Conservation (phyloP, 2,113 vertebrate species). For the Alaudala cheleensis region DNA sequence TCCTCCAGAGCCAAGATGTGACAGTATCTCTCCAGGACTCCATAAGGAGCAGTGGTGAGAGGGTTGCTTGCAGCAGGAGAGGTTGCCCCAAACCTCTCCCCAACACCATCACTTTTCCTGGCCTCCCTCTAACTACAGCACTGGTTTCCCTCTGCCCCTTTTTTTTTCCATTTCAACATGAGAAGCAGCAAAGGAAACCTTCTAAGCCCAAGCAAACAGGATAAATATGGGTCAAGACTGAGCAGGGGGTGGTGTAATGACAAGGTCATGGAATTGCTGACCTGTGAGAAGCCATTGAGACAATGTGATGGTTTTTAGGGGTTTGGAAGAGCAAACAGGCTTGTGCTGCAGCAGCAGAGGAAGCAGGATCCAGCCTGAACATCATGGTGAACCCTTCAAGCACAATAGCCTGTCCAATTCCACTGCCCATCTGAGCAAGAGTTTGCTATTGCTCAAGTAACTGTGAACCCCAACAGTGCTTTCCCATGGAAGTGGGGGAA, state of each 20-base stretch:
- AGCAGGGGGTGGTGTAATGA: background rate
- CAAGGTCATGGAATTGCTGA: background rate
- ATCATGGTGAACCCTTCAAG: background rate
- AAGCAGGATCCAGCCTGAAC: background rate
- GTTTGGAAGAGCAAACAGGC: background rate
- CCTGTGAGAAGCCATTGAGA: background rate
- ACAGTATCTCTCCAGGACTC: background rate
- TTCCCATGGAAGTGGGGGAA: background rate
- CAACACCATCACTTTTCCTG: background rate
- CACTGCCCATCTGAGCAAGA: background rate
- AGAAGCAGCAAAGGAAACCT: background rate
- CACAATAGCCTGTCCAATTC: background rate
- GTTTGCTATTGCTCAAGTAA: background rate
- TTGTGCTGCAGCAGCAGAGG: background rate
- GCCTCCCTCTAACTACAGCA: accelerated
- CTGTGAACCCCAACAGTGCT: background rate
- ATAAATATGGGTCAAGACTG: background rate
- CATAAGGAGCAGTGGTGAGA: background rate
- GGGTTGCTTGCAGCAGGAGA: background rate
- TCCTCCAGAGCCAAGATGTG: slow-evolving; percentile 58
- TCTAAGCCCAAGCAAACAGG: background rate
- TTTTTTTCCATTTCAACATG: background rate
- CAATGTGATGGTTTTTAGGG: background rate
- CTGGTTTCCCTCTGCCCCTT: background rate
- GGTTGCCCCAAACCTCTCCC: background rate